Evolutionary conservation across 1,140 invertebrate genomes (phyloP).

Genomic region (Drosophila mauritiana): DNA sequence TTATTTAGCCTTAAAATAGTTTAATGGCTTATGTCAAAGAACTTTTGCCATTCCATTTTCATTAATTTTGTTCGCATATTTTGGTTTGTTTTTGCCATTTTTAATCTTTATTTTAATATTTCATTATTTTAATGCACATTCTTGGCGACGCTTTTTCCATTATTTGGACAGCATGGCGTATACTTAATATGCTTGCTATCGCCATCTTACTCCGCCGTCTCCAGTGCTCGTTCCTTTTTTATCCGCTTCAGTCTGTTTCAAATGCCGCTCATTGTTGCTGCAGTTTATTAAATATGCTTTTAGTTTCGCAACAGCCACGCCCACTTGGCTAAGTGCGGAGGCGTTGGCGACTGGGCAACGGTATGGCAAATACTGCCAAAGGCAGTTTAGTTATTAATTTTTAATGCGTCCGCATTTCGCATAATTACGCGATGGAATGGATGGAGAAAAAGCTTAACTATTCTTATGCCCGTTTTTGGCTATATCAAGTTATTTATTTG

Average conservation of each 20-base stretch:
- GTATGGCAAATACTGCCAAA: conserved; percentile 55
- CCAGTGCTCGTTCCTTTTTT: not conserved
- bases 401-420: conserved; percentile 59
- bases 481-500: conserved; percentile 56
- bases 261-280: conserved; percentile 42
- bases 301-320: conserved; percentile 48
- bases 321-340: conserved; percentile 25
- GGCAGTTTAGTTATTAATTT: conserved; percentile 64
- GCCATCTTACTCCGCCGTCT: conserved; percentile 11
- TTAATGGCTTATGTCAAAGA: conserved; percentile 10
- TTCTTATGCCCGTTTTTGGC: conserved; percentile 37
- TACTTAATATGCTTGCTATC: conserved; percentile 52
- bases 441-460: conserved; percentile 31
- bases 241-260: conserved; percentile 18
- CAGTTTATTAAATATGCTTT: conserved; percentile 63
- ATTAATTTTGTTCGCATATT: not conserved
- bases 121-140: conserved; percentile 60
- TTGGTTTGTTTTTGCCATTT: conserved; percentile 3
- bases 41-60: conserved; percentile 9
- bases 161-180: conserved; percentile 49
- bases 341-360: conserved; percentile 16
- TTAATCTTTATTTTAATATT: conserved; percentile 49
- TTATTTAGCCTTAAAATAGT: not conserved
- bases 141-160: conserved; percentile 26
- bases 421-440: conserved; percentile 44